phyloP scores from a whole-genome alignment of 2,113 vertebrate genomes.

The Mellivora capensis region DNA sequence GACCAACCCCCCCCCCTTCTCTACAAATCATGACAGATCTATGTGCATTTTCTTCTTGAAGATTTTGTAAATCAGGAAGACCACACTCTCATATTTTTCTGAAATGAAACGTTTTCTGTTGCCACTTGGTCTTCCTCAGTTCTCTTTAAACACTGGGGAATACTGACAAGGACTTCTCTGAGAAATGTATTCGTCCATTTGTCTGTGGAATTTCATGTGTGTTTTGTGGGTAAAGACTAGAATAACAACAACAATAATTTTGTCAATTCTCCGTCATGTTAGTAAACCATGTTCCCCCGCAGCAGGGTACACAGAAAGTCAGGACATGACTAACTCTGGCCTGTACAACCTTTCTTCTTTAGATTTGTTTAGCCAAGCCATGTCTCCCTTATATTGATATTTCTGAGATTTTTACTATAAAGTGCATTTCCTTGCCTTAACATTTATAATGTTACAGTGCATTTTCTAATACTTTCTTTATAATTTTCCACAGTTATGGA shows the following conservation, averaged over 20 bases:
- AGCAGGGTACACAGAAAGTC: accelerated
- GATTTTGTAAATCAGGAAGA: not conserved
- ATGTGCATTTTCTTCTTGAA: not conserved
- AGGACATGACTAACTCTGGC: accelerated
- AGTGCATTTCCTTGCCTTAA: not conserved
- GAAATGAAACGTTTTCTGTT: not conserved
- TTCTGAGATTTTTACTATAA: not conserved
- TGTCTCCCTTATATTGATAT: too few relatives aligned
- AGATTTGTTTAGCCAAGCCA: accelerated
- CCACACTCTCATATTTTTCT: not conserved
- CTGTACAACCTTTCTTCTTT: accelerated
- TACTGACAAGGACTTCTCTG: not conserved
- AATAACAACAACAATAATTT: accelerated
- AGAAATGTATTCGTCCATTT: not conserved
- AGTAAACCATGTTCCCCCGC: accelerated
- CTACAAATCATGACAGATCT: not conserved
- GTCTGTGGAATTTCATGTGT: not conserved
- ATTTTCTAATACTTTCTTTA: not conserved
- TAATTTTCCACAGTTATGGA: not conserved
- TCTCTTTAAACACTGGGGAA: not conserved
- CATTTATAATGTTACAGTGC: not conserved
- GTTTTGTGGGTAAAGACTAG: not conserved
- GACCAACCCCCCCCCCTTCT: not conserved
- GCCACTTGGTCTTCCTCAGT: not conserved
- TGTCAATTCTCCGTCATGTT: not conserved